These are phyloP conservation scores for Trichonephila clavata DNA, from an alignment of 1,140 invertebrate species.

Conservation along the genomic window DNA sequence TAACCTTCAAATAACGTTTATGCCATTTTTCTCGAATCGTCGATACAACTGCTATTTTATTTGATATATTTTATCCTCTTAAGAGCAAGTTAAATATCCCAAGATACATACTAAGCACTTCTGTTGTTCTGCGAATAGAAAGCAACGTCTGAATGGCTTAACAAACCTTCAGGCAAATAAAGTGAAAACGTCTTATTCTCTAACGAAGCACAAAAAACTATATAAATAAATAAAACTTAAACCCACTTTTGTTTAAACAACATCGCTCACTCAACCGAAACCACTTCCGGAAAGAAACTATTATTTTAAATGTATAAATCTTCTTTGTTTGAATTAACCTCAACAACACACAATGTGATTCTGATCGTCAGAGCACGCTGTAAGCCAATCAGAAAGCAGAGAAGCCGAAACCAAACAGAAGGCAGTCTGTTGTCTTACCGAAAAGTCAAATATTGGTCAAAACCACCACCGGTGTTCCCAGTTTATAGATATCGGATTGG, in stretches of 20 bases:
- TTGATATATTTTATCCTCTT: background rate
- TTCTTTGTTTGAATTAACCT: slow-evolving; percentile 30
- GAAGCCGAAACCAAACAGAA: slow-evolving; percentile 57
- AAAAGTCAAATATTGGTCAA: slow-evolving; percentile 66
- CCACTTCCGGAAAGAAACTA: slow-evolving; percentile 25
- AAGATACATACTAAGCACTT: background rate
- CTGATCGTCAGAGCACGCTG: background rate
- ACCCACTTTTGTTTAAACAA: background rate
- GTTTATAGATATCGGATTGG: slow-evolving; percentile 58
- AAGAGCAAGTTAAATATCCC: background rate
- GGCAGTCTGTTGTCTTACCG: slow-evolving; percentile 28
- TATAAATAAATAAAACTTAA: background rate
- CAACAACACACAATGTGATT: slow-evolving; percentile 54
- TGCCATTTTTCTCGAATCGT: background rate
- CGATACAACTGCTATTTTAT: background rate
- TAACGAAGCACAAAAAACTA: background rate
- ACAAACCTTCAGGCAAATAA: background rate
- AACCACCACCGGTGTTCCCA: slow-evolving; percentile 42
- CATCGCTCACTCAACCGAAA: background rate
- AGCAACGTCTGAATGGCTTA: background rate
- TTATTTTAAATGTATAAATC: slow-evolving; percentile 50
- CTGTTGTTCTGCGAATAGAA: background rate
- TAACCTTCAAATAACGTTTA: no score
- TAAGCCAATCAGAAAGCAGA: slow-evolving; percentile 54
- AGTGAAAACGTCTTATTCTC: background rate